Evolutionary conservation across 2,797 vertebrate genomes (phyloP).

Genomic region (Syngnathus acus): DNA sequence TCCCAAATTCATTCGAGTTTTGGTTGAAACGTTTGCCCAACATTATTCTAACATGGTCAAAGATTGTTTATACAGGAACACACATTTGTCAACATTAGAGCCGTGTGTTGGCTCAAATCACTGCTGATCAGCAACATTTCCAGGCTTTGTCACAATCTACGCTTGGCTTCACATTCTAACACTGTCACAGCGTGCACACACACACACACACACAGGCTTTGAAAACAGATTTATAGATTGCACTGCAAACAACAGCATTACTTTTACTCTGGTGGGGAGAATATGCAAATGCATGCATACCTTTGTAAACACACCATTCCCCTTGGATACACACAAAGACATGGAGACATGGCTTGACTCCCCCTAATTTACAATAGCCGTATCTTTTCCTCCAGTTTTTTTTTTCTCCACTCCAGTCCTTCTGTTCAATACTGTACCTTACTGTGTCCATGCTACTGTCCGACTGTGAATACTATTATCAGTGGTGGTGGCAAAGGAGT

Average conservation of each 20-base stretch:
- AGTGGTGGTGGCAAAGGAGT: too few species aligned
- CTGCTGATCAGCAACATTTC: constrained; percentile 29
- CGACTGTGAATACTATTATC: background rate
- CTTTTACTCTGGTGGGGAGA: background rate
- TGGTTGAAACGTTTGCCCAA: background rate
- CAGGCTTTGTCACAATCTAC: constrained; percentile 39
- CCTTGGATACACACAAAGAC: constrained; percentile 4
- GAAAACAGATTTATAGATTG: constrained; percentile 6
- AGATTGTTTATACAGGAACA: background rate
- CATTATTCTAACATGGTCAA: background rate
- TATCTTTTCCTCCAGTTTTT: background rate
- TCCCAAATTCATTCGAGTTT: too few species aligned
- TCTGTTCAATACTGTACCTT: background rate
- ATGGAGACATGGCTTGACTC: background rate
- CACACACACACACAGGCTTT: constrained; percentile 10
- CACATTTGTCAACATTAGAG: constrained; percentile 14
- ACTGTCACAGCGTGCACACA: constrained; percentile 5
- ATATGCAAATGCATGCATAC: constrained; percentile 7
- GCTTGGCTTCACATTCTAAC: constrained; percentile 34
- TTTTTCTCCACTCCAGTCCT: too few species aligned
- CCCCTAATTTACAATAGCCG: background rate
- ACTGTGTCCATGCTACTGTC: background rate
- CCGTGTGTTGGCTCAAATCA: constrained; percentile 13
- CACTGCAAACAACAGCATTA: background rate
- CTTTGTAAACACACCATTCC: background rate